These are phyloP conservation scores for Muricea muricata DNA, from an alignment of 92 coral and sea anemone genomes.

Conservation along the genomic window DNA sequence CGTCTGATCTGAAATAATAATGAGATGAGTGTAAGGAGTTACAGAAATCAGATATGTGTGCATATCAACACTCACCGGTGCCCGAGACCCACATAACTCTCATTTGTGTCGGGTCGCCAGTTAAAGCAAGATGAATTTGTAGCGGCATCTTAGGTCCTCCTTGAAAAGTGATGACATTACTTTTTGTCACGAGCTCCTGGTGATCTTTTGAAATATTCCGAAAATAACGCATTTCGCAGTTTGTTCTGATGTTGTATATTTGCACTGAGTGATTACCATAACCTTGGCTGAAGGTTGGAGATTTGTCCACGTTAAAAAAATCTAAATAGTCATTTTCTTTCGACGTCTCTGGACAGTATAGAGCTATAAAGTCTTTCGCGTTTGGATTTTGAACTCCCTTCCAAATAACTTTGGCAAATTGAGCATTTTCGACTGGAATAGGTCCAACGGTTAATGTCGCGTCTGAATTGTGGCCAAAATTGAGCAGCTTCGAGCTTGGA, in stretches of 20 bases:
- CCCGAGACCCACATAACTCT: slow-evolving; percentile 98
- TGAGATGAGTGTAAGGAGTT: too few relatives aligned
- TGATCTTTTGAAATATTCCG: slow-evolving; percentile 42
- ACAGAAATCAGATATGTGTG: too few relatives aligned
- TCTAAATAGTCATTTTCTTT: slow-evolving; percentile 76
- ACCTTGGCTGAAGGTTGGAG: slow-evolving; percentile 69
- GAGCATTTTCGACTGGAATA: slow-evolving; percentile 72
- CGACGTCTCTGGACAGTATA: slow-evolving; percentile 80
- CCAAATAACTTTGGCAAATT: slow-evolving; percentile 81
- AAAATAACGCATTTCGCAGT: slow-evolving; percentile 87
- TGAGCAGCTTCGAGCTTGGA: background rate
- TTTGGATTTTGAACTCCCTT: slow-evolving; percentile 66
- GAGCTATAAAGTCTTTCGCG: slow-evolving; percentile 66
- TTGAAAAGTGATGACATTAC: slow-evolving; percentile 76
- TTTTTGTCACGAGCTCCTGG: slow-evolving; percentile 65
- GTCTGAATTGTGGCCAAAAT: background rate
- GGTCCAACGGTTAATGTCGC: slow-evolving; percentile 59
- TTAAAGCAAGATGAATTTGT: slow-evolving; percentile 86
- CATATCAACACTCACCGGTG: slow-evolving; percentile 83
- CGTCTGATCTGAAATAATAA: slow-evolving; percentile 56
- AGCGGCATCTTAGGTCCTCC: slow-evolving; percentile 82
- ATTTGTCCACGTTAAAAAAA: slow-evolving; percentile 64
- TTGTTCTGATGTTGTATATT: slow-evolving; percentile 33
- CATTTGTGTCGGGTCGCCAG: slow-evolving; percentile 93
- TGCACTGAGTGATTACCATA: slow-evolving; percentile 55